Evolutionary conservation across 53 echinoderm and acorn worm genomes (phyloP), one percentile per base, ranked within the genome.

Genomic region (Echinometra lucunter): DNA sequence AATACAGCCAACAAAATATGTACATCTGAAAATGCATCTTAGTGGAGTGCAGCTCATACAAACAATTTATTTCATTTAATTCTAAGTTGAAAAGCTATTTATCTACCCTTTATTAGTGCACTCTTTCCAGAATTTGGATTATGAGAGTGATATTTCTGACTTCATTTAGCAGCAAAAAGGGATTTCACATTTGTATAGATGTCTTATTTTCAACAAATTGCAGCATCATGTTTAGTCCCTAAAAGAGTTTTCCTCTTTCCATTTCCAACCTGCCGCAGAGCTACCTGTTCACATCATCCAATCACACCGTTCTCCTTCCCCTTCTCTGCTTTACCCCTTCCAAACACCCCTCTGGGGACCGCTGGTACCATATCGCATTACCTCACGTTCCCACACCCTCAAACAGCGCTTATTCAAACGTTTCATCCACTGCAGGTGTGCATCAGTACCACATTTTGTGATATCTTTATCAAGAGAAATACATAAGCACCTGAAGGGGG

Each of bases 241-340:
- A 63, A 60, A 63, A 42, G 45, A 35, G 85, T 58, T 94, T 94
- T 94, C 94, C 94, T 94, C 66, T 94, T 56, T 94, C 66, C 45
- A 94, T 85, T 94, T 94, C 87, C 83, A 30, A 60, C 38, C 85
- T 83, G 83, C 94, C 80, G 81, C 80, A 27, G 45, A 57, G 47
- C 37, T 93, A 56, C 45, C 85, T 85, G 85, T 85, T 74, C 80
- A 47, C 32, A 74, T 80, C 80, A 53, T 30, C 35, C 47, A 17
- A 80, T 92, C 80, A 92, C 57, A 55, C 93, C 55, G 17, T 69
- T 13, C 42, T 30, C 42, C 27, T 63, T 45, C 47, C 91, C 66
- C 45, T 47, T 42, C 44, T 49, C 72, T 30, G 13, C 53, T 49
- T 19, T 55, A 11, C 78, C 78, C 92, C 92, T 42, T 75, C 92